Evolutionary conservation across 2,888 invertebrate species (phyloP).

Genomic region (Eutolmus rufibarbis): DNA sequence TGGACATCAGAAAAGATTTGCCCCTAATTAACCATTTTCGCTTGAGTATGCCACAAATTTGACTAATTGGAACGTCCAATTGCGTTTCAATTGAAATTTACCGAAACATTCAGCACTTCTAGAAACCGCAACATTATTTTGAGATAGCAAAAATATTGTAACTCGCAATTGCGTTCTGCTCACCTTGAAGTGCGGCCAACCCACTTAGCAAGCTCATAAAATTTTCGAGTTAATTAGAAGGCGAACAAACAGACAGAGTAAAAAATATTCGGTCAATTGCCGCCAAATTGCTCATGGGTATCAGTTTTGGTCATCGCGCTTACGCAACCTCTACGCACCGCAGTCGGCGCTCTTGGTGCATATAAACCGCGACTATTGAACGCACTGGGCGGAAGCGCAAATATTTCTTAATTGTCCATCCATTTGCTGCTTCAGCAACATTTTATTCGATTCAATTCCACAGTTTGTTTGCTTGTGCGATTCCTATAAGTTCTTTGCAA

Average conservation of each 20-base stretch:
- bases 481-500: not conserved
- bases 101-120: not conserved
- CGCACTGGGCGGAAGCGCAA: slow-evolving; percentile 16
- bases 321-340: not conserved
- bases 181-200: not conserved
- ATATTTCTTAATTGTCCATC: slow-evolving; percentile 25
- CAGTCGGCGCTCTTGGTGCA: not conserved
- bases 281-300: not conserved
- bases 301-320: not conserved
- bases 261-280: not conserved
- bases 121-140: not conserved
- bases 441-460: slow-evolving; percentile 6
- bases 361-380: not conserved
- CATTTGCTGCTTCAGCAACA: not conserved
- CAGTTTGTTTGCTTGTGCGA: not conserved
- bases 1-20: not conserved
- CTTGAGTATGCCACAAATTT: not conserved
- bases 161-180: not conserved
- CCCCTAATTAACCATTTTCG: not conserved
- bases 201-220: not conserved
- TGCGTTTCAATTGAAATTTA: not conserved
- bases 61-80: not conserved
- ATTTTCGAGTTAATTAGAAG: slow-evolving; percentile 19
- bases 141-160: not conserved
- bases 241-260: not conserved